Base-by-base conservation (phyloP, 2,888 invertebrate genomes). In the Machimus rusticus region DNA sequence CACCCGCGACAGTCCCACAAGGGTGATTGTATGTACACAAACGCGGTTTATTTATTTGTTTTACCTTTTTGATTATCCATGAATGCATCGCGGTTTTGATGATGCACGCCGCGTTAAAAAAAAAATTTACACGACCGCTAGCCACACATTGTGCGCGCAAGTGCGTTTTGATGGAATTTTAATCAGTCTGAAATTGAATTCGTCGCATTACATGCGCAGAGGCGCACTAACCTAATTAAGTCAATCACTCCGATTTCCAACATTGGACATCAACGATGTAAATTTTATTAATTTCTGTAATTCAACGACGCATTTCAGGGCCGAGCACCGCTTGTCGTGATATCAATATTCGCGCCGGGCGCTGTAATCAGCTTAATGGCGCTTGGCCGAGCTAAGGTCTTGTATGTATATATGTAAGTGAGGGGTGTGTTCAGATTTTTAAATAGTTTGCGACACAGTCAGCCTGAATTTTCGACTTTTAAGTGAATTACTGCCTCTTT, bases 141-240 rank as follows among this genome's bases (percentile, higher is more conserved):
- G 19, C 37, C 76, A 76, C 5, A 37, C 76, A 39, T 76, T 19
- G 76, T 34, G 37, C 16, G 39, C 37, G 76, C 37, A 76, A 39
- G 34, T 34, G 37, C n/a, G 76, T 39, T 76, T 76, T 76, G 34
- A 31, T 37, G 19, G 37, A 76, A 76, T 82, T 34, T 82, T 82
- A 82, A 82, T 82, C 82, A 82, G 82, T 66, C 19, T 82, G 34
- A 66, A 82, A 82, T 82, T 82, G 57, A 57, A 82, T 66, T 82
- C 37, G 31, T 34, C 57, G 14, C 82, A 82, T 82, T 66, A 37
- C 57, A 66, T 34, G 57, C 82, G 37, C 37, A 31, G 82, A 82
- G 37, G 66, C 82, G 82, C 57, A 82, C 82, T 82, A 82, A 82
- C 82, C 82, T 66, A 82, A 82, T 82, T 82, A 82, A 82, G 19